A percentile compares a stretch with the other conserved stretches of the same genome.
Conservation (phyloP, 2,797 vertebrate genomes). For the Loris lydekkerianus region DNA sequence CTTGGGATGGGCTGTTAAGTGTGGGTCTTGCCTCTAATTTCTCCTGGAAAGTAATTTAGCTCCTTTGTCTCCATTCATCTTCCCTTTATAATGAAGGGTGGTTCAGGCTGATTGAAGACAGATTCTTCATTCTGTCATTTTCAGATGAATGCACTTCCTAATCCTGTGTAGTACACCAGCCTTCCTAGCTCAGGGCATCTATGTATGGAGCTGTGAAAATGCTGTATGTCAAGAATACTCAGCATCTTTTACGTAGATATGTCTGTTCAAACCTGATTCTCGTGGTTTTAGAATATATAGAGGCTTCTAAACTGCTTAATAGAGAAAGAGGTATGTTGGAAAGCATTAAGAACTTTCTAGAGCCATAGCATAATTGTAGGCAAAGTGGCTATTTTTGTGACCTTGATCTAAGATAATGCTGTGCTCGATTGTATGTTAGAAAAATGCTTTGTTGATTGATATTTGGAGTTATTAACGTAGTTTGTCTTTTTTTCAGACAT, state of each 20-base stretch:
- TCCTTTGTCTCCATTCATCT: neutral
- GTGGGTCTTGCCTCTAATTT: neutral
- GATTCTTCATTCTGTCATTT: neutral
- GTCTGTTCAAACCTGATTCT: neutral
- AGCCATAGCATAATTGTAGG: neutral
- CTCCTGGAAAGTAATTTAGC: neutral
- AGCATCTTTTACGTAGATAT: neutral
- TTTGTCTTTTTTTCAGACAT: slow-evolving; percentile 70
- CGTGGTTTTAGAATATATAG: neutral
- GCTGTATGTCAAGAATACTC: neutral
- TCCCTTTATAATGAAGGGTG: neutral
- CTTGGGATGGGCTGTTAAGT: neutral
- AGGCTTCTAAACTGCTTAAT: neutral
- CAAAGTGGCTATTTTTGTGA: neutral
- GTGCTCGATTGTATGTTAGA: neutral
- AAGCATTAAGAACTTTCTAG: slow-evolving; percentile 19
- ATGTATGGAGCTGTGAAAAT: neutral
- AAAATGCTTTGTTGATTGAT: slow-evolving; percentile 33
- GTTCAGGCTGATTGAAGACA: neutral
- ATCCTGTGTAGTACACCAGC: neutral
- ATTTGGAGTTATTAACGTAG: neutral
- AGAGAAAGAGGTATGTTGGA: neutral
- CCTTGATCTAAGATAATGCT: neutral
- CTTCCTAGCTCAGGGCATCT: neutral
- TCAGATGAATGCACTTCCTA: slow-evolving; percentile 3